Evolutionary conservation across 2,888 invertebrate species (phyloP).

Genomic region (Xestia c-nigrum): DNA sequence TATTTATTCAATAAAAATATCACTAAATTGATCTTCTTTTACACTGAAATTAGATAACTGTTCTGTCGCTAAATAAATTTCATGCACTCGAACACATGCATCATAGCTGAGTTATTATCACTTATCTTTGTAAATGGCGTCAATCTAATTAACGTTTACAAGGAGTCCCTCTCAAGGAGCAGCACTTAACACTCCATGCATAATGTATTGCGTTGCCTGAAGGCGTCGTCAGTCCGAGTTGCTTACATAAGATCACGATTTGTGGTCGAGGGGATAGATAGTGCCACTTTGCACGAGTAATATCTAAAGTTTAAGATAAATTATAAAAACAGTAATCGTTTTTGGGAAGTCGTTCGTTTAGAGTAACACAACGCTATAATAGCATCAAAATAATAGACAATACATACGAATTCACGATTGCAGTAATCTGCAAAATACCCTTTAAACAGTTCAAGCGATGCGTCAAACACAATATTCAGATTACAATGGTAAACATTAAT

Average conservation of each 20-base stretch:
- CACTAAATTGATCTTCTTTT: background rate
- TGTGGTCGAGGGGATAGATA: background rate
- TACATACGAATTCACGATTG: background rate
- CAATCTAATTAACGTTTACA: constrained; percentile 23
- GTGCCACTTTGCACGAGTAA: background rate
- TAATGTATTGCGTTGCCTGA: constrained; percentile 57
- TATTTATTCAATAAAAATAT: background rate
- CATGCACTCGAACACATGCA: background rate
- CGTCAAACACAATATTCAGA: background rate
- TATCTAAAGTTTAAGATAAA: background rate
- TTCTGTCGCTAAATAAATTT: background rate
- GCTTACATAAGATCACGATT: constrained; percentile 45
- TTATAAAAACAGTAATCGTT: background rate
- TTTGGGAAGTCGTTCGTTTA: background rate
- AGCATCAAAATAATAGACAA: background rate
- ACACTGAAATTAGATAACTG: background rate
- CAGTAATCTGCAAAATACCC: background rate
- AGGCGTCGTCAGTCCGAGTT: constrained; percentile 37
- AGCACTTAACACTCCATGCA: constrained; percentile 59
- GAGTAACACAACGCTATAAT: background rate
- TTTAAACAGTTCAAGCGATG: background rate
- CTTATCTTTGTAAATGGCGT: constrained; percentile 14
- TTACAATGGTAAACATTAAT: constrained; percentile 67
- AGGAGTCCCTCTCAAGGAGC: constrained; percentile 17
- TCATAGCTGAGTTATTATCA: background rate